Evolutionary conservation across 2,888 invertebrate genomes (phyloP).

Genomic region (Chorisops tibialis): DNA sequence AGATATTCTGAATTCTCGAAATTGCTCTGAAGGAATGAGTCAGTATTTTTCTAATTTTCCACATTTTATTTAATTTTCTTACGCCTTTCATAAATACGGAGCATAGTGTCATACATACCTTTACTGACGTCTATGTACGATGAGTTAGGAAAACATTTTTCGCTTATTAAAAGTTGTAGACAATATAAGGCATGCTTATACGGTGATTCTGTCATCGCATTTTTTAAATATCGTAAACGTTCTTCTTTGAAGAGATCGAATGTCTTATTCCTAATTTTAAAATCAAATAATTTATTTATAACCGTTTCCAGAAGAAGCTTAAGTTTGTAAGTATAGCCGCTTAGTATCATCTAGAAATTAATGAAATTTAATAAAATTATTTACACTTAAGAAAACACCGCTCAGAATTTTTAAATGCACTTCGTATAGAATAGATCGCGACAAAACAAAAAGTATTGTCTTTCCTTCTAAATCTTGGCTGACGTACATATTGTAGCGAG

Average conservation of each 20-base stretch:
- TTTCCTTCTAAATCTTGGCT: no score
- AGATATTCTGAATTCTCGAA: no score
- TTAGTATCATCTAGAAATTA: constrained; percentile 66
- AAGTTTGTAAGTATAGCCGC: constrained; percentile 90
- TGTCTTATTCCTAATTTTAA: constrained; percentile 76
- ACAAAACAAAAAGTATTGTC: no score
- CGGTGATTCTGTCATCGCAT: constrained; percentile 91
- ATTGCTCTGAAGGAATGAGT: no score
- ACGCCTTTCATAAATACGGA: no score
- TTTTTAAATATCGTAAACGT: constrained; percentile 76
- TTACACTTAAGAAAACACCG: no score
- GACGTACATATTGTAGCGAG: no score
- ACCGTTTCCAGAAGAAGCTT: constrained; percentile 79
- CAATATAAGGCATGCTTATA: constrained; percentile 82
- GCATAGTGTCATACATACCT: no score
- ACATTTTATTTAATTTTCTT: no score
- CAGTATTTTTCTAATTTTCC: no score
- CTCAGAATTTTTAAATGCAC: no score
- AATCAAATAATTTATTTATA: constrained; percentile 75
- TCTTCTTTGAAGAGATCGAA: constrained; percentile 84
- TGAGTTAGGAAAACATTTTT: constrained; percentile 84
- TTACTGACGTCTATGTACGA: constrained; percentile 79
- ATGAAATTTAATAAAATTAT: neutral
- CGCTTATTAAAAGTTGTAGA: constrained; percentile 74
- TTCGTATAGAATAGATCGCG: no score